Evolutionary conservation across 2,888 invertebrate species (phyloP), one percentile per base, ranked within the genome.

Genomic region (Apamea anceps): DNA sequence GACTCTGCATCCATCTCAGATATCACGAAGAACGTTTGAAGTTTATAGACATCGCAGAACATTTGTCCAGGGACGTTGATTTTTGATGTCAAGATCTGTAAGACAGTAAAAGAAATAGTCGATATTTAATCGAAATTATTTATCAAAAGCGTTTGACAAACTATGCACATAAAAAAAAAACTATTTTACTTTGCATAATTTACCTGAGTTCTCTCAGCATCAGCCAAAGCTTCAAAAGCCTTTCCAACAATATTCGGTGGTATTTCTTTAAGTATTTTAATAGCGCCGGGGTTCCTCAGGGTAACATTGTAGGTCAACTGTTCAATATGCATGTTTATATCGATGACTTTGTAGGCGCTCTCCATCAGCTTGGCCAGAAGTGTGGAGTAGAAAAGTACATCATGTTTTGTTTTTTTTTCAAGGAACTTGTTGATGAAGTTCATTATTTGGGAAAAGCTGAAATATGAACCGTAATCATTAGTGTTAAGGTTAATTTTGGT

Each of bases 161-260:
- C 25, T 65, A 7, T 13, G 10, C 3, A 72, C 45, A 1, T 10
- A 10, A n/a, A 62, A 10, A n/a, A 62, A 51, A 45, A 25, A 6
- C 0, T 6, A 7, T 42, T 62, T 67, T 54, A n/a, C n/a, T 25
- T 10, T 1, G 7, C 18, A 7, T 42, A 28, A 65, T 12, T 12
- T 92, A 97, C 97, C 94, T 96, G 96, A 3, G 95, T 93, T 84
- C 96, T 93, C 81, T 96, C 95, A 62, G 96, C 93, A 88, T 96
- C 95, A n/a, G 96, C 93, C 63, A 97, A 91, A 8, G 94, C 97
- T 45, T 97, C 96, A 70, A 97, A 94, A 13, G 95, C 93, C 72
- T 94, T 96, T 21, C 90, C 93, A 25, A 97, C 85, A 60, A 95
- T 85, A 25, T 90, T 75, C 0, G 94, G 89, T 10, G 95, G 94